A percentile compares a stretch with the other conserved stretches of the same genome.
These are phyloP conservation scores for Rhynchotus rufescens DNA, from an alignment of 2,797 vertebrate species.

Conservation along the genomic window DNA sequence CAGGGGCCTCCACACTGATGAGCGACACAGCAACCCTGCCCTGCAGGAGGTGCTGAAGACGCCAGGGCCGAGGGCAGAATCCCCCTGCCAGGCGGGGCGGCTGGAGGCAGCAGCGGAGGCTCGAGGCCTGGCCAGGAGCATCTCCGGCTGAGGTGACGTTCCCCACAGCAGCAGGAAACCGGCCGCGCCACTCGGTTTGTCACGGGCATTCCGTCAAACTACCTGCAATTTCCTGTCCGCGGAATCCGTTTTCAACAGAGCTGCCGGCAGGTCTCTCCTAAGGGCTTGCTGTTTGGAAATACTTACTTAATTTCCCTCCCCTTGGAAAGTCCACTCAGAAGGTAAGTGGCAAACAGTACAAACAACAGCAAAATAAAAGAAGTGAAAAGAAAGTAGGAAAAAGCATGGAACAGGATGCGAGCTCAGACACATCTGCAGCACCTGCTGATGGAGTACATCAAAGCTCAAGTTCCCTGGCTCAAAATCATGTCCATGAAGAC, in stretches of 20 bases:
- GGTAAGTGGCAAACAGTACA: neutral
- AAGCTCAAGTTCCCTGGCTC: neutral
- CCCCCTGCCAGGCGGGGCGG: too few species aligned
- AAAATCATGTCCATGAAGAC: neutral
- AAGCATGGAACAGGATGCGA: neutral
- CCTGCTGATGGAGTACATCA: neutral
- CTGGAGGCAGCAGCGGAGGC: neutral
- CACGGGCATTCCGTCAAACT: neutral
- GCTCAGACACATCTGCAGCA: neutral
- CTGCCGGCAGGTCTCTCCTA: neutral
- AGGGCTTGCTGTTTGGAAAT: neutral
- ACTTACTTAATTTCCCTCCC: neutral
- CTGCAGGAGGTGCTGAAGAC: neutral
- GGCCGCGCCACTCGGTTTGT: neutral
- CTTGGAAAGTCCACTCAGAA: neutral
- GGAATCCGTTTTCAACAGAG: neutral
- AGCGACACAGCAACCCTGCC: neutral
- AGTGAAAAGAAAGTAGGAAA: neutral
- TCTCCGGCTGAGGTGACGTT: neutral
- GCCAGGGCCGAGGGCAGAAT: neutral
- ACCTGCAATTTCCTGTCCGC: neutral
- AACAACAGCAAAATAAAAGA: neutral
- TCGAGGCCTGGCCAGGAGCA: neutral
- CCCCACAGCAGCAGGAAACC: neutral
- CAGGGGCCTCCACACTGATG: neutral